phyloP scores from a whole-genome alignment of 1,140 invertebrate genomes.

The Apis florea region DNA sequence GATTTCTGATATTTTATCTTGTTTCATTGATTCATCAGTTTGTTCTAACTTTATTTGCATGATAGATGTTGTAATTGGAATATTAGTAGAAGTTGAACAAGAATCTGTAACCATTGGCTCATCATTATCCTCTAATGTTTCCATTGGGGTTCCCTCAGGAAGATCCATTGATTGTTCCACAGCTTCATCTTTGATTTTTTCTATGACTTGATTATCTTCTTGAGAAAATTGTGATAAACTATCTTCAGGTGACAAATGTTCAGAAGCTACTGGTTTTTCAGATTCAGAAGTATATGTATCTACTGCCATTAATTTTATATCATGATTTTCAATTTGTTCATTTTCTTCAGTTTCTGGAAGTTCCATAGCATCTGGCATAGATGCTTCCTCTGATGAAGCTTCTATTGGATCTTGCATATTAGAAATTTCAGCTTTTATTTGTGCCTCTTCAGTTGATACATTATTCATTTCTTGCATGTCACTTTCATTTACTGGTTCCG shows the following conservation, averaged over 20 bases:
- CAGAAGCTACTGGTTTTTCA: constrained; percentile 27
- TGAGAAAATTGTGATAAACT: constrained; percentile 42
- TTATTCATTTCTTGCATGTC: constrained; percentile 52
- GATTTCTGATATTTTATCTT: constrained; percentile 39
- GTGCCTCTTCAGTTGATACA: constrained; percentile 33
- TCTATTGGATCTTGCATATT: constrained; percentile 22
- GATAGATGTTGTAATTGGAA: constrained; percentile 35
- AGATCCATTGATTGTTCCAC: constrained; percentile 35
- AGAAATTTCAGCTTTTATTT: constrained; percentile 42
- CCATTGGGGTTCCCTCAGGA: constrained; percentile 32
- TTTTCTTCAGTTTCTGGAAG: constrained; percentile 28
- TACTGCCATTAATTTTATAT: constrained; percentile 20
- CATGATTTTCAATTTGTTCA: constrained; percentile 28
- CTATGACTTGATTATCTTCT: constrained; percentile 44
- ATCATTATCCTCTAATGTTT: constrained; percentile 58
- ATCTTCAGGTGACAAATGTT: constrained; percentile 51
- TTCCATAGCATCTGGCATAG: constrained; percentile 36
- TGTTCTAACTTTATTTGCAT: constrained; percentile 57
- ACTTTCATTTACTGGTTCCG: constrained; percentile 53
- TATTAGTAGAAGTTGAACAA: constrained; percentile 28
- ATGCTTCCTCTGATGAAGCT: constrained; percentile 36
- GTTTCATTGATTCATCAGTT: constrained; percentile 48
- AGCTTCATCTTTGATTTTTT: constrained; percentile 48
- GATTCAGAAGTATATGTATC: constrained; percentile 30
- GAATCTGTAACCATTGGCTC: constrained; percentile 56